Percentiles rank a stretch among this genome's conserved stretches.
Conservation (phyloP, 2,113 vertebrate genomes). For the Donacobius atricapilla region DNA sequence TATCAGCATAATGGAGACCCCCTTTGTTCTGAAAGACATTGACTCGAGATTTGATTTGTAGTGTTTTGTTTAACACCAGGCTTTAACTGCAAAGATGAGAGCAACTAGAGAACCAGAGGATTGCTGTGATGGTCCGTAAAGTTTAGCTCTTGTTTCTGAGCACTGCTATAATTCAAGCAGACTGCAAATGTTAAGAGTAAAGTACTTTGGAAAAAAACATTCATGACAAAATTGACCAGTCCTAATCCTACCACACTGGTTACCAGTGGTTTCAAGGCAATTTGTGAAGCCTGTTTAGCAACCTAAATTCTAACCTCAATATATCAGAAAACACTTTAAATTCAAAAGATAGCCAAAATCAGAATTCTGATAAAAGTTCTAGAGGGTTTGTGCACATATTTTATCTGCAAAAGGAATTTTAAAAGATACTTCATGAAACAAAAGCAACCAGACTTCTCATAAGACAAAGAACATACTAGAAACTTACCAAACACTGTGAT, state of each 20-base stretch:
- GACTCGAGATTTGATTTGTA: not conserved
- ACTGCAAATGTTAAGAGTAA: not conserved
- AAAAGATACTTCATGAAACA: not conserved
- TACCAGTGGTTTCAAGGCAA: not conserved
- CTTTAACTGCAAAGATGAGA: constrained; percentile 7
- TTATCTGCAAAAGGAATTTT: not conserved
- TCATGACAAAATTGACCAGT: not conserved
- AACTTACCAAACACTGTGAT: not conserved
- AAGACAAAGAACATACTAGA: not conserved
- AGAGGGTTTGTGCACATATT: not conserved
- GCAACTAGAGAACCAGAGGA: not conserved
- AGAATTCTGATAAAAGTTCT: not conserved
- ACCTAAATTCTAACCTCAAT: not conserved
- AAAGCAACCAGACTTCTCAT: not conserved
- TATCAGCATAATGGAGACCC: not conserved
- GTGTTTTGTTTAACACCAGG: not conserved
- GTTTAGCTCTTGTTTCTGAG: not conserved
- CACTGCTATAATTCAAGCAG: not conserved
- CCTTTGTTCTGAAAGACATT: constrained; percentile 3
- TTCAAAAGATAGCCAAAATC: not conserved
- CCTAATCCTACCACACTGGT: not conserved
- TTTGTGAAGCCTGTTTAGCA: not conserved
- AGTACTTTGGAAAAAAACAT: not conserved
- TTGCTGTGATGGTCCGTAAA: not conserved
- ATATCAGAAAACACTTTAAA: not conserved